phyloP scores from a whole-genome alignment of 1,140 invertebrate genomes.

The Heliconius hewitsoni region DNA sequence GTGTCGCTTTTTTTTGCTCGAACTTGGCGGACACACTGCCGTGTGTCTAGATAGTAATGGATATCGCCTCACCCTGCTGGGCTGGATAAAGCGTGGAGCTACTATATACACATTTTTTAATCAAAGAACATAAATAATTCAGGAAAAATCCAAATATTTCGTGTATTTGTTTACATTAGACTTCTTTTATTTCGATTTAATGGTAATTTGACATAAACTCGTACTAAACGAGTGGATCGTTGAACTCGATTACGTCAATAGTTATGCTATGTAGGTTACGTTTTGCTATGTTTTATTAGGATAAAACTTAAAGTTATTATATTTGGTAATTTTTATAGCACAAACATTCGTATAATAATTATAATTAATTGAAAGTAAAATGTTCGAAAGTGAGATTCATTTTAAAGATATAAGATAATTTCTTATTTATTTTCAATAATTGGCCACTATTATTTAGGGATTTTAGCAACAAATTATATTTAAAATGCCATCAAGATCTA shows the following conservation, averaged over 20 bases:
- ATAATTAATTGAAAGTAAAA: neutral
- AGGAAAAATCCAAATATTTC: neutral
- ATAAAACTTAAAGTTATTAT: neutral
- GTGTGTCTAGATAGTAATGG: too few species aligned
- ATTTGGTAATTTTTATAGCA: neutral
- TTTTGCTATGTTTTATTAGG: neutral
- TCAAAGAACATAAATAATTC: too few species aligned
- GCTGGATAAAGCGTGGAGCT: too few species aligned
- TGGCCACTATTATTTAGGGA: neutral
- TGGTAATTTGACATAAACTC: neutral
- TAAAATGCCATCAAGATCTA: neutral
- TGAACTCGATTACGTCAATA: neutral
- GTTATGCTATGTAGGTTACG: neutral
- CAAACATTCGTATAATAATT: neutral
- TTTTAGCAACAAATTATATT: constrained; percentile 2
- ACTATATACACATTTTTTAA: too few species aligned
- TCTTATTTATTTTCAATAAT: constrained; percentile 3
- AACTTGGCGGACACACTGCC: too few species aligned
- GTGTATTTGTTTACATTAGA: too few species aligned
- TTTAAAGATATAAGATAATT: neutral
- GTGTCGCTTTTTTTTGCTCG: too few species aligned
- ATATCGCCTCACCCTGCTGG: too few species aligned
- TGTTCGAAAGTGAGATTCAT: neutral
- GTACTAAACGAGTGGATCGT: neutral
- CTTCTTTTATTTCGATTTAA: neutral